phyloP scores from a whole-genome alignment of 2,888 invertebrate genomes.

The Leptinotarsa tumamoca region DNA sequence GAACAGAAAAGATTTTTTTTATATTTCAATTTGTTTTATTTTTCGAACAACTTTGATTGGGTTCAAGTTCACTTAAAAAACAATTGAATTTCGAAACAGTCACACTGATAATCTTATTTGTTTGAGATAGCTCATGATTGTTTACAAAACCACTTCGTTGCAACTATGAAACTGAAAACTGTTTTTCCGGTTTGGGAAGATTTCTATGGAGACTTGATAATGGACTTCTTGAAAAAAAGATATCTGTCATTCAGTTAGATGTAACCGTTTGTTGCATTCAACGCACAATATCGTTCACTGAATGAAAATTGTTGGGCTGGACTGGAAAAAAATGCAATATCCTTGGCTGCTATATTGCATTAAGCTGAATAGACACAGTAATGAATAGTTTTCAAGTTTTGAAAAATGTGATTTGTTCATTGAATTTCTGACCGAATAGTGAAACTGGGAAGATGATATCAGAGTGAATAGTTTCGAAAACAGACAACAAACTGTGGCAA shows the following conservation, averaged over 20 bases:
- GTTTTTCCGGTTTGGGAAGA: neutral
- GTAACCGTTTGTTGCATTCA: neutral
- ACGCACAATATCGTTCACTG: slow-evolving; percentile 8
- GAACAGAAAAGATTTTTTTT: neutral
- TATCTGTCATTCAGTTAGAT: neutral
- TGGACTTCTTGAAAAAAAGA: neutral
- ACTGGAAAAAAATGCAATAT: too few species aligned
- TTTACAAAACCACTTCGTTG: neutral
- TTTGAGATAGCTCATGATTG: neutral
- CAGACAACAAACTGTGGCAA: too few species aligned
- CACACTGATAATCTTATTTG: neutral
- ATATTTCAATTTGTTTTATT: neutral
- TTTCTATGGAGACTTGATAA: neutral
- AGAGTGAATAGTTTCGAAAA: too few species aligned
- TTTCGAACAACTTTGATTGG: neutral
- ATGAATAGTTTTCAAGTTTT: too few species aligned
- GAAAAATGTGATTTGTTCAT: too few species aligned
- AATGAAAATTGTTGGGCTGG: neutral
- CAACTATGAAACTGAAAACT: neutral
- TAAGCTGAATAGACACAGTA: too few species aligned
- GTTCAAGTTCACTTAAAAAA: neutral
- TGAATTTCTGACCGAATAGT: too few species aligned
- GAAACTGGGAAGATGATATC: neutral
- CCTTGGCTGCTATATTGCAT: too few species aligned
- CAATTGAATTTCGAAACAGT: neutral